Base-by-base conservation (phyloP, 2,888 invertebrate genomes). In the Xestobium rufovillosum region DNA sequence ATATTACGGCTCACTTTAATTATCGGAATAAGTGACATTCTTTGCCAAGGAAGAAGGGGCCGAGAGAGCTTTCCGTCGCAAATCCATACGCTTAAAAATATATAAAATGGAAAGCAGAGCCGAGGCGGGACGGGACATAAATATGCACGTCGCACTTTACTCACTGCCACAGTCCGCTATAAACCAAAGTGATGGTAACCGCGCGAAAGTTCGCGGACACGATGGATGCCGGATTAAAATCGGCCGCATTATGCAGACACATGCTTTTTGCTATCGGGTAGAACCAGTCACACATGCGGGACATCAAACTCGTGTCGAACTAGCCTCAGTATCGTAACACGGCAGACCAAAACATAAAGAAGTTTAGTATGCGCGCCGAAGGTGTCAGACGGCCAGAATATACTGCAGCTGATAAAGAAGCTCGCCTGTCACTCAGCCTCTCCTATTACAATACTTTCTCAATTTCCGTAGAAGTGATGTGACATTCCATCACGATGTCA, bases 381-480 rank as follows among this genome's bases (percentile, higher is more conserved):
- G 57, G 56, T 59, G 59, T 55, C 59, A 57, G 51, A 49, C 53
- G 52, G 48, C 51, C 53, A 57, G 57, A 59, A 59, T 58, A 57
- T 60, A 61, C 51, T 62, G 57, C 59, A 60, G 53, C 61, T 61
- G 63, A 63, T 63, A 63, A 64, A 62, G 63, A 58, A 63, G 56
- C 60, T 47, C 56, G 59, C 54, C 59, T 63, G 63, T 62, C 64
- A 61, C 57, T 64, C 64, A 64, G 51, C 52, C 51, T 51, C 57
- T 57, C 53, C 60, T 59, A 59, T 61, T 61, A 63, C 61, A 63
- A 63, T 62, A 61, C 62, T 62, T 63, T 62, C 61, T 61, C 63
- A 63, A 63, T 63, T 63, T 63, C 63, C 63, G 60, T 55, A 55
- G 55, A 56, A 56, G 56, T 59, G 61, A 61, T 61, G 63, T 61